A percentile compares a stretch with the other conserved stretches of the same genome.
These are phyloP conservation scores for Branchipolynoe longqiensis DNA, from an alignment of 2,888 invertebrate genomes.

Conservation along the genomic window DNA sequence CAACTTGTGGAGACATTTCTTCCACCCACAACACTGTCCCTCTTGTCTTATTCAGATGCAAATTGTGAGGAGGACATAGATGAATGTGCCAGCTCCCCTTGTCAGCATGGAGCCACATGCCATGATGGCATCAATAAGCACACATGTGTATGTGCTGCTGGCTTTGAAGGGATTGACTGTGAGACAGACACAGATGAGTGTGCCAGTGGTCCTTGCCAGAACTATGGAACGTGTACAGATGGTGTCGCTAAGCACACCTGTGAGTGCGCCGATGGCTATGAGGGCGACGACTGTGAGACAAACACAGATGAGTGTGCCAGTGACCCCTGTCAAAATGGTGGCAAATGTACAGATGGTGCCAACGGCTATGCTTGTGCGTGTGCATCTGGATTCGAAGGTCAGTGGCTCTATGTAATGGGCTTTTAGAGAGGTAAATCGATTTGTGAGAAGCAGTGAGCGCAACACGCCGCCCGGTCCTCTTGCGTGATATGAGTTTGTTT, in stretches of 20 bases:
- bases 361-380: conserved; percentile 63
- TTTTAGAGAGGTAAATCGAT: no score
- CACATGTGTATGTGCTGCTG: conserved; percentile 62
- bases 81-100: conserved; percentile 35
- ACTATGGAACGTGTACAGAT: conserved; percentile 18
- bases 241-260: background rate
- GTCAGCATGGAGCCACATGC: conserved; percentile 93
- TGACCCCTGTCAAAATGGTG: conserved; percentile 88
- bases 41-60: no score
- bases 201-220: conserved; percentile 37
- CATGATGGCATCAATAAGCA: conserved; percentile 78
- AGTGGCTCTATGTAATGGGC: no score
- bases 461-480: no score
- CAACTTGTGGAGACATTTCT: no score
- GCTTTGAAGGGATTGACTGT: conserved; percentile 17
- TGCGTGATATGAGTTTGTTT: conserved; percentile 26
- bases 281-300: conserved; percentile 13
- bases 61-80: conserved; percentile 8
- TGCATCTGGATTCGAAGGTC: conserved; percentile 19
- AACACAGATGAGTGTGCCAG: conserved; percentile 47
- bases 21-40: no score
- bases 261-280: conserved; percentile 18
- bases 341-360: conserved; percentile 86
- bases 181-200: conserved; percentile 33
- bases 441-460: no score